phyloP scores from a whole-genome alignment of 1,140 invertebrate species.

The Coptotermes formosanus region DNA sequence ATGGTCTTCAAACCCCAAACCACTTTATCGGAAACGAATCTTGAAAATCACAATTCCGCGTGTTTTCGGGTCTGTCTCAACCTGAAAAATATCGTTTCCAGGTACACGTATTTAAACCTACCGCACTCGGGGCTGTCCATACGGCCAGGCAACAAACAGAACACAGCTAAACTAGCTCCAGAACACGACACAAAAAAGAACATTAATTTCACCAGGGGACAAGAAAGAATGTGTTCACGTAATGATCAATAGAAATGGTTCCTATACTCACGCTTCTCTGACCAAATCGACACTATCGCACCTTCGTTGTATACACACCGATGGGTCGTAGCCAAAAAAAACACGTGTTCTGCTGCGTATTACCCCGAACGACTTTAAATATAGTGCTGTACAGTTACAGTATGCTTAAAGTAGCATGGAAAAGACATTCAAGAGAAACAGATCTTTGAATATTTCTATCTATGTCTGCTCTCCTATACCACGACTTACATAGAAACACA shows the following conservation, averaged over 20 bases:
- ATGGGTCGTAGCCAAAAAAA: not conserved
- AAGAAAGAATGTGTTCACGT: not conserved
- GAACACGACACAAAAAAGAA: not conserved
- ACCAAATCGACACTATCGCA: not conserved
- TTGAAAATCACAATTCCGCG: not conserved
- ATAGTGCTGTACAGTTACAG: not conserved
- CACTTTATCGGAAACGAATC: not conserved
- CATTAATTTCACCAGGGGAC: not conserved
- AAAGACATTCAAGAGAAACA: not conserved
- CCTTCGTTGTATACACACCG: not conserved
- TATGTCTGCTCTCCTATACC: not conserved
- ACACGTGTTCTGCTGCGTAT: conserved; percentile 7
- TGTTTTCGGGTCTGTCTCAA: not conserved
- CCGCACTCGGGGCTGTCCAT: not conserved
- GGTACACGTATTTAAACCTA: not conserved
- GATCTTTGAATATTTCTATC: not conserved
- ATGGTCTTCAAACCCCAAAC: not conserved
- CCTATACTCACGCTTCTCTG: not conserved
- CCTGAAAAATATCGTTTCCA: not conserved
- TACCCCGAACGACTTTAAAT: not conserved
- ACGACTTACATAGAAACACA: too few relatives aligned
- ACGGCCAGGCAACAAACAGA: not conserved
- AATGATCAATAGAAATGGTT: not conserved
- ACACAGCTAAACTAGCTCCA: not conserved
- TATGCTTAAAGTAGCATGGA: not conserved